Percentiles rank a stretch among this genome's conserved stretches.
Conservation (phyloP, 2,888 invertebrate species). For the Timema podura region DNA sequence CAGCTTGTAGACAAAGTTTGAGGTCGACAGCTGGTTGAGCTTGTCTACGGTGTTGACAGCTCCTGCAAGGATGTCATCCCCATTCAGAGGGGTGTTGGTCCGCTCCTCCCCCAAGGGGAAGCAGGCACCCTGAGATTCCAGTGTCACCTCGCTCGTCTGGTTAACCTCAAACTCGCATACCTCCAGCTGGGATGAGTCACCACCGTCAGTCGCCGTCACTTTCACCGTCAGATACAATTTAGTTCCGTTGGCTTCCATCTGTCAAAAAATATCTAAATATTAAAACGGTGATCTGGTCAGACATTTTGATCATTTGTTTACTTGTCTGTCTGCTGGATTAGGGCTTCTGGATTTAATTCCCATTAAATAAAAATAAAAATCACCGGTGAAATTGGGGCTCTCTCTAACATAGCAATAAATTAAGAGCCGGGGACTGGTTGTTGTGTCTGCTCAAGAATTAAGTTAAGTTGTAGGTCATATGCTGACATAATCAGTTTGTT, state of each 20-base stretch:
- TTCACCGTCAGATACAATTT: conserved; percentile 27
- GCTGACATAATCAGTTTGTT: no score
- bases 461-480: no score
- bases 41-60: conserved; percentile 24
- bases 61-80: conserved; percentile 23
- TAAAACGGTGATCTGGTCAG: no score
- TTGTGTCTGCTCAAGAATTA: no score
- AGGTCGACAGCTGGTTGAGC: conserved; percentile 21
- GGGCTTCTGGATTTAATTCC: no score
- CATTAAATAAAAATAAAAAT: no score
- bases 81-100: conserved; percentile 18
- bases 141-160: conserved; percentile 20
- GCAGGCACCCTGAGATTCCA: conserved; percentile 18
- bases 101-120: conserved; percentile 22
- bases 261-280: neutral
- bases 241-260: conserved; percentile 21
- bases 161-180: conserved; percentile 28
- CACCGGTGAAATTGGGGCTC: no score
- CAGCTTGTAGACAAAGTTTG: conserved; percentile 22
- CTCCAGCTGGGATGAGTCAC: conserved; percentile 26
- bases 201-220: conserved; percentile 26
- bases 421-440: no score
- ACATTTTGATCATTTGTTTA: no score
- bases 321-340: no score
- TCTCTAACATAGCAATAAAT: no score